phyloP scores from a whole-genome alignment of 2,888 invertebrate species.

The Cryptops parisi region DNA sequence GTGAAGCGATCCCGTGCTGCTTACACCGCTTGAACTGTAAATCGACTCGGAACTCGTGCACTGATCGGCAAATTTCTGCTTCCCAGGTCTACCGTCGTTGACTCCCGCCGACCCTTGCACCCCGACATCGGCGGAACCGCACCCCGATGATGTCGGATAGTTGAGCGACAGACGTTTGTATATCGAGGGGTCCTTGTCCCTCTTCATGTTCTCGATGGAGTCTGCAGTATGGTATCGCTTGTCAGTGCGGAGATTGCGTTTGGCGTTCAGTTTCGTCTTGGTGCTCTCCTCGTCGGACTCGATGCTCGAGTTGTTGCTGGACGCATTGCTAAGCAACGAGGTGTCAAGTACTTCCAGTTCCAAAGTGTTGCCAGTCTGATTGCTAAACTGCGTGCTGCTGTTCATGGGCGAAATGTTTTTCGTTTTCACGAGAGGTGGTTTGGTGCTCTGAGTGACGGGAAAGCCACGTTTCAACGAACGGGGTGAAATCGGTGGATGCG shows the following conservation, averaged over 20 bases:
- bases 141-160: slow-evolving; percentile 24
- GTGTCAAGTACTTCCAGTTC: slow-evolving; percentile 36
- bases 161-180: slow-evolving; percentile 49
- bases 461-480: slow-evolving; percentile 35
- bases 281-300: slow-evolving; percentile 24
- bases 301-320: slow-evolving; percentile 26
- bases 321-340: slow-evolving; percentile 31
- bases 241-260: slow-evolving; percentile 35
- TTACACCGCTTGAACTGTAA: slow-evolving; percentile 35
- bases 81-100: slow-evolving; percentile 6
- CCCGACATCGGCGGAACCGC: background rate
- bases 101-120: slow-evolving; percentile 1
- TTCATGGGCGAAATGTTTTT: slow-evolving; percentile 31
- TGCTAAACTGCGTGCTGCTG: too few relatives aligned
- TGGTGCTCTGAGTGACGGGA: slow-evolving; percentile 25
- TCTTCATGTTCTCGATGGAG: slow-evolving; percentile 45
- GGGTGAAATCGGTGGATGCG: slow-evolving; percentile 68
- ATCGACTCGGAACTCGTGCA: slow-evolving; percentile 32
- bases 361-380: slow-evolving; percentile 24
- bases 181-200: slow-evolving; percentile 37
- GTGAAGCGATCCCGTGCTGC: slow-evolving; percentile 34
- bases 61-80: slow-evolving; percentile 25
- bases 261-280: slow-evolving; percentile 29
- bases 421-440: slow-evolving; percentile 68
- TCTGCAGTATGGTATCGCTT: slow-evolving; percentile 49